These are phyloP conservation scores for Emys orbicularis DNA, from an alignment of 2,797 vertebrate genomes.

Conservation along the genomic window DNA sequence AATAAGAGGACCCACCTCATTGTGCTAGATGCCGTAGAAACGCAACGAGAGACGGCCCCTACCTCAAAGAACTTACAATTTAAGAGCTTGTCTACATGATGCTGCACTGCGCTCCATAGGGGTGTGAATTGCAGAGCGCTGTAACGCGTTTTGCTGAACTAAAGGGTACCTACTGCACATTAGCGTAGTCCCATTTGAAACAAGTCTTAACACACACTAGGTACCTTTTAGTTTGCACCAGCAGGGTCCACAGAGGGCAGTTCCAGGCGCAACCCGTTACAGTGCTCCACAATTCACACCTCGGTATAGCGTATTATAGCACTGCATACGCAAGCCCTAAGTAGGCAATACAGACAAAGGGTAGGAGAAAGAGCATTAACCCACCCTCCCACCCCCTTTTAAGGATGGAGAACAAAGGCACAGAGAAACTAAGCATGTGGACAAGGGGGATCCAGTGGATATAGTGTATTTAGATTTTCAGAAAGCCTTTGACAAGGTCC, in stretches of 20 bases:
- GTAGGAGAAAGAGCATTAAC: neutral
- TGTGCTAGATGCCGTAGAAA: neutral
- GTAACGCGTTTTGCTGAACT: neutral
- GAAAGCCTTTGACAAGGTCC: too few species aligned
- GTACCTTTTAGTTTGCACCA: neutral
- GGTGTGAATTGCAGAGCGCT: neutral
- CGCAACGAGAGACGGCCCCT: neutral
- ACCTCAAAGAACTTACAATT: neutral
- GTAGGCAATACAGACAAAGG: neutral
- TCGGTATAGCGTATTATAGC: rapidly evolving
- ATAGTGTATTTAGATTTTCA: too few species aligned
- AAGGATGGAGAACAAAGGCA: neutral
- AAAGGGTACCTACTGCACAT: neutral
- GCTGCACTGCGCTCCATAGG: too few species aligned
- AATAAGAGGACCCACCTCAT: neutral
- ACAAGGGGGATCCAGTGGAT: too few species aligned
- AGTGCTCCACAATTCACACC: neutral
- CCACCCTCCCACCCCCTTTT: neutral
- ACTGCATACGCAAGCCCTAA: too few species aligned
- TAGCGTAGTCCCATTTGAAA: neutral
- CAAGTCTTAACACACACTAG: neutral
- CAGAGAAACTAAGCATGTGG: neutral
- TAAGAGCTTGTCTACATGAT: neutral
- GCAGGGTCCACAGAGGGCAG: neutral
- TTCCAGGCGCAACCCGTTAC: neutral